phyloP scores from a whole-genome alignment of 2,113 vertebrate species.

The Mixornis gularis region DNA sequence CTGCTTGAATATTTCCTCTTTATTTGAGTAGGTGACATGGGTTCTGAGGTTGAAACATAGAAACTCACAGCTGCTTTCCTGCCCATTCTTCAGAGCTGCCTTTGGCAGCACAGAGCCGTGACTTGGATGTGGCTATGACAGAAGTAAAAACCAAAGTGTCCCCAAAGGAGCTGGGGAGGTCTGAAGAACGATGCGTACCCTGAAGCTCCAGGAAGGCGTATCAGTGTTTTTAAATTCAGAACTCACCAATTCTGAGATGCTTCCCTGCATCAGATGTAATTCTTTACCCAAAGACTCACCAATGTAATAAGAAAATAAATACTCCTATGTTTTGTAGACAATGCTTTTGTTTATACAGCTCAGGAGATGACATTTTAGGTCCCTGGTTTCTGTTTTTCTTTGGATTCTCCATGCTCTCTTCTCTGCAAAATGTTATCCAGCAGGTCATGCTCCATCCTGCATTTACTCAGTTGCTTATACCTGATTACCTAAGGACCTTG shows the following conservation, averaged over 20 bases:
- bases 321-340: background rate
- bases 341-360: background rate
- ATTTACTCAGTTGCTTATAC: background rate
- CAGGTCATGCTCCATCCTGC: background rate
- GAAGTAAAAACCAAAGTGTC: background rate
- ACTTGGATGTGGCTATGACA: background rate
- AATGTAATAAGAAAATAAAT: background rate
- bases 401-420: background rate
- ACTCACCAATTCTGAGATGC: background rate
- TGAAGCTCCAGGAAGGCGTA: background rate
- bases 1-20: background rate
- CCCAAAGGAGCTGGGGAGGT: background rate
- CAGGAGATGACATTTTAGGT: background rate
- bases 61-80: slow-evolving; percentile 16
- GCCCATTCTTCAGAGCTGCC: background rate
- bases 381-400: background rate
- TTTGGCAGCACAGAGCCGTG: background rate
- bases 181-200: background rate
- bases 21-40: background rate
- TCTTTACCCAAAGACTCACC: background rate
- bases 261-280: background rate
- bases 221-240: background rate
- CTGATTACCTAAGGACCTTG: background rate
- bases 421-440: background rate
- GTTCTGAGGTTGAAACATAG: background rate